Evolutionary conservation across 2,797 vertebrate genomes (phyloP), one percentile per base, ranked within the genome.

Genomic region (Gymnopithys bicolor): DNA sequence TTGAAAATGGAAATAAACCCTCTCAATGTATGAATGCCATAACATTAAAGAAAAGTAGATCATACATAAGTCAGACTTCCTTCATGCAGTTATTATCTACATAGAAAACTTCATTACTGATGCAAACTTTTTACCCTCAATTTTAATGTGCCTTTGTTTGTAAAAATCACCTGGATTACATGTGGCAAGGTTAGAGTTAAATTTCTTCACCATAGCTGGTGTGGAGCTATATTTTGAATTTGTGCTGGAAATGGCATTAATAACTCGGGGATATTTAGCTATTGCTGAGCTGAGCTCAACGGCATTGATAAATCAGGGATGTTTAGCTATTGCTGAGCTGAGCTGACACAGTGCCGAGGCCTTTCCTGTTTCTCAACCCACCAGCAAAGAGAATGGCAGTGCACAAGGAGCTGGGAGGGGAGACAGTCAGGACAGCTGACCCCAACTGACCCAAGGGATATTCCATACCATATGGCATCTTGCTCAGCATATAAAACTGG

Each of bases 361-460:
- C 39, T 48, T 43, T 78, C 59, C 33, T 53, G 27, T 24, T 35
- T 52, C 56, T 52, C 43, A 69, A 8, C 41, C 5, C 28, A 63
- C 5, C 51, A 28, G 39, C 0, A 0, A 66, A 0, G 3, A 66
- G 33, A 35, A 24, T 25, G 30, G 16, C 6, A 10, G 17, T 2
- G 9, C 19, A 68, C 33, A 49, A 23, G 24, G 52, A 60, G 10
- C 0, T 82, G 46, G 32, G 19, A 71, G 10, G 14, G 19, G 7
- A 37, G 27, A 59, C 2, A 77, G 27, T 15, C 45, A 70, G 64
- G 19, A 71, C 52, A 77, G 32, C 52, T 25, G 70, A 59, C 27
- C 10, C 14, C 33, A 59, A 4, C 7, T 43, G 45, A 48, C 33
- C 16, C 69, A 19, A 76, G 17, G 33, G 70, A 53, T 82, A 59